Conservation (phyloP, 23 tunicate genomes). For the Ascidia mentula region DNA sequence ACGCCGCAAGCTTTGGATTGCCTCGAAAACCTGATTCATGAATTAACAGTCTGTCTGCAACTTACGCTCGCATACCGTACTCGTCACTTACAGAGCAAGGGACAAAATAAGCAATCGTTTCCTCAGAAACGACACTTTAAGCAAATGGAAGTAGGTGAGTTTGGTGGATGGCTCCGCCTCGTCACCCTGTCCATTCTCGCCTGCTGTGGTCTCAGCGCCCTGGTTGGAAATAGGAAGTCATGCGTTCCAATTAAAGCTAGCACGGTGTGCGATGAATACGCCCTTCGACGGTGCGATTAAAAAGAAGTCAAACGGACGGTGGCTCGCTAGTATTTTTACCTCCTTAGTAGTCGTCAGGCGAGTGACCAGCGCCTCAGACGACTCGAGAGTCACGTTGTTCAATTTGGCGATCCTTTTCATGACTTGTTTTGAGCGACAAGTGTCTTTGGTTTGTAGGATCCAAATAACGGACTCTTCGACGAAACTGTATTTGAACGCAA, state of each 20-base stretch:
- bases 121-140: not conserved
- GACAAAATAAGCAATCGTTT: not conserved
- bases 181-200: not conserved
- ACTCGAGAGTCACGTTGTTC: not conserved
- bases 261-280: not conserved
- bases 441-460: not conserved
- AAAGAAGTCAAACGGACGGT: too few species aligned
- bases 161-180: not conserved
- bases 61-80: too few species aligned
- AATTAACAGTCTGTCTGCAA: too few species aligned
- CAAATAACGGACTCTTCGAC: not conserved
- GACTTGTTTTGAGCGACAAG: not conserved
- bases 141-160: not conserved
- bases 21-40: too few species aligned
- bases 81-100: not conserved
- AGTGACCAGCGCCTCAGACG: not conserved
- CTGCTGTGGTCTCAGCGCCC: not conserved
- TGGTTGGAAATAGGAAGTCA: not conserved
- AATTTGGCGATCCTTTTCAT: not conserved
- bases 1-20: too few species aligned
- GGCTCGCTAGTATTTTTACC: not conserved
- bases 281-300: not conserved
- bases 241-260: not conserved
- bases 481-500: not conserved
- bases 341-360: not conserved